Evolutionary conservation across 2,888 invertebrate species (phyloP), one percentile per base, ranked within the genome.

Genomic region (Mimumesa dahlbomi): DNA sequence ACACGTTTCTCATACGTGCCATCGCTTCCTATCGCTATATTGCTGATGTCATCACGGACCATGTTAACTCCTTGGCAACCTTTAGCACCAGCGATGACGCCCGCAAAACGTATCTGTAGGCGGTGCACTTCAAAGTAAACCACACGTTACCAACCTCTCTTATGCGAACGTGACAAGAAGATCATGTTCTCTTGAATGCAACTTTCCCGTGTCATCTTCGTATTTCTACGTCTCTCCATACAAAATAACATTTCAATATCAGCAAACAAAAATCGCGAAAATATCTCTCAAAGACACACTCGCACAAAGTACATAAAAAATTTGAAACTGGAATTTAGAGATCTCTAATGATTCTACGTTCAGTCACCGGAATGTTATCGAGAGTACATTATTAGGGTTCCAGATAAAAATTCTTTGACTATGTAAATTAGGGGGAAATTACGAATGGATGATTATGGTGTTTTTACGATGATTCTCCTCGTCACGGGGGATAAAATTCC

Each of bases 51-150:
- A 40, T 49, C 59, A 38, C 21, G 29, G 40, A 21, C 11, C 25
- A 31, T 21, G 65, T 61, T 66, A 53, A 66, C 49, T 59, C 46
- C 50, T 45, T 61, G 69, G 54, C 49, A 70, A 52, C 34, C 52
- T 40, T 50, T 46, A 14, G 56, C 54, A 50, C 18, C 45, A 16
- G 19, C 52, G 56, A 14, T 29, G 29, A 63, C 68, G 48, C 25
- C 36, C 45, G 25, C 13, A 46, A 38, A 45, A 59, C 42, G 58
- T 59, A 64, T 59, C 40, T 45, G 65, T 56, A 50, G 50, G 40
- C 53, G 21, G 14, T 66, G 56, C 70, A 52, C 11, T 42, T 57
- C 70, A 66, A 62, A 62, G 57, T 54, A 70, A 61, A 70, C 66
- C 53, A 19, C 54, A 22, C 25, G 48, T 21, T 48, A 34, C 34